phyloP scores from a whole-genome alignment of 2,888 invertebrate genomes.

The Anthophora plumipes region DNA sequence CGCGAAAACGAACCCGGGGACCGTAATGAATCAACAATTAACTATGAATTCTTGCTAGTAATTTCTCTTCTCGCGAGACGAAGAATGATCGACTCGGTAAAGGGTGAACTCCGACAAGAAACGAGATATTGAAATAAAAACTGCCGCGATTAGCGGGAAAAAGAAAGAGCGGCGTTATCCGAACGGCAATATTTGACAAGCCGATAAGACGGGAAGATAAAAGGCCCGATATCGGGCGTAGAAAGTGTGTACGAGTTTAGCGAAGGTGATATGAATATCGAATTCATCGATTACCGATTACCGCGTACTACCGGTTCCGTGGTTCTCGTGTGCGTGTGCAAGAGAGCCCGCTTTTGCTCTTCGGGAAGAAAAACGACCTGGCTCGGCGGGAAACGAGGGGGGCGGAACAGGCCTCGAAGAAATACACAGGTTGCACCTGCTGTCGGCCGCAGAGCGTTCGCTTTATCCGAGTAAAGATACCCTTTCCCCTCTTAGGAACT shows the following conservation, averaged over 20 bases:
- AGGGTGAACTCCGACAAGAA: too few relatives aligned
- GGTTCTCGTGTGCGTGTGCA: slow-evolving; percentile 47
- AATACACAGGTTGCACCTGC: slow-evolving; percentile 67
- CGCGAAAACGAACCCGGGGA: too few relatives aligned
- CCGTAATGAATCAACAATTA: too few relatives aligned
- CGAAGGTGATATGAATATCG: slow-evolving; percentile 60
- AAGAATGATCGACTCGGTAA: too few relatives aligned
- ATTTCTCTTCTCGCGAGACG: too few relatives aligned
- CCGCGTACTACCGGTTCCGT: slow-evolving; percentile 62
- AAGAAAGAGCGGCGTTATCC: slow-evolving; percentile 17
- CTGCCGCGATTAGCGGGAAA: neutral
- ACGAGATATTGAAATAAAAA: neutral
- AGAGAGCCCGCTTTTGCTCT: slow-evolving; percentile 45
- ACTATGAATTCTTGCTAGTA: too few relatives aligned
- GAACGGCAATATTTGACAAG: slow-evolving; percentile 34
- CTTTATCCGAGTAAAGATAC: slow-evolving; percentile 42
- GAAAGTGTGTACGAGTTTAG: slow-evolving; percentile 43
- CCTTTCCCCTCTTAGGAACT: slow-evolving; percentile 47
- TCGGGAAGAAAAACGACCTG: slow-evolving; percentile 62
- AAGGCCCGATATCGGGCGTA: slow-evolving; percentile 38
- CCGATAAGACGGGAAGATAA: slow-evolving; percentile 57
- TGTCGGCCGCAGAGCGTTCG: slow-evolving; percentile 8
- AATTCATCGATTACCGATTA: slow-evolving; percentile 67
- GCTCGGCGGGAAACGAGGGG: slow-evolving; percentile 40
- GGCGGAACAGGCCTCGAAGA: slow-evolving; percentile 50